Conservation (phyloP, 1,140 invertebrate genomes). For the Aphelinus atriplicis region DNA sequence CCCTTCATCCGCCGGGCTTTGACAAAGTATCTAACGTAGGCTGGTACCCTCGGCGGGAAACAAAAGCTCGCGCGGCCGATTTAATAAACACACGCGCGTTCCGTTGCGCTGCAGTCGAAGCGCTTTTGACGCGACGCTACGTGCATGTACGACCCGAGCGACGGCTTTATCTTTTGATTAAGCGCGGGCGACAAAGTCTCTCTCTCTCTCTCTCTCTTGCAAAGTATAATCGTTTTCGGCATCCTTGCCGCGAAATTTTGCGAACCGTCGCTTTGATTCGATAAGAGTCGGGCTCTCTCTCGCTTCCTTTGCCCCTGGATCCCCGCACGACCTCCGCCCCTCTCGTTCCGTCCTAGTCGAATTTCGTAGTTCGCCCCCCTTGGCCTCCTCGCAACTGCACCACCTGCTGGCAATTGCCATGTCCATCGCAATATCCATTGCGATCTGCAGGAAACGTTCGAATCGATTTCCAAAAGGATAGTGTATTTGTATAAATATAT, state of each 20-base stretch:
- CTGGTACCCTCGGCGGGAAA: constrained; percentile 28
- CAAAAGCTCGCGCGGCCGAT: constrained; percentile 45
- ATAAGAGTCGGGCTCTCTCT: neutral
- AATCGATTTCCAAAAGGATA: too few relatives aligned
- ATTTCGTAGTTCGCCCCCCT: too few relatives aligned
- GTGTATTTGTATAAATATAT: too few relatives aligned
- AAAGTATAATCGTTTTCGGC: constrained; percentile 9
- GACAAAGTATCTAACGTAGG: too few relatives aligned
- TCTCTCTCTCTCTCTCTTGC: constrained; percentile 1
- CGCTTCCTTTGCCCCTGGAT: neutral
- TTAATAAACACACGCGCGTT: constrained; percentile 49
- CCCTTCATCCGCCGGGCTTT: neutral
- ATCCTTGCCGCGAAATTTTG: neutral
- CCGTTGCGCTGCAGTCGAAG: neutral
- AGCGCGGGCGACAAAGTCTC: constrained; percentile 7
- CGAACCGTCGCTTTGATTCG: neutral
- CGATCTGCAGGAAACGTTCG: too few relatives aligned
- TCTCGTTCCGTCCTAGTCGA: too few relatives aligned
- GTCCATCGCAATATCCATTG: too few relatives aligned
- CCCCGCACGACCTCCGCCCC: too few relatives aligned
- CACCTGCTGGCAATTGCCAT: too few relatives aligned
- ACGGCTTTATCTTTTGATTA: constrained; percentile 45
- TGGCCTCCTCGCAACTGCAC: too few relatives aligned
- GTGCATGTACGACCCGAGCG: constrained; percentile 27
- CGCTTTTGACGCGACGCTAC: constrained; percentile 39